These are phyloP conservation scores for Gadopsis marmoratus DNA, from an alignment of 2,797 vertebrate species.

Conservation along the genomic window DNA sequence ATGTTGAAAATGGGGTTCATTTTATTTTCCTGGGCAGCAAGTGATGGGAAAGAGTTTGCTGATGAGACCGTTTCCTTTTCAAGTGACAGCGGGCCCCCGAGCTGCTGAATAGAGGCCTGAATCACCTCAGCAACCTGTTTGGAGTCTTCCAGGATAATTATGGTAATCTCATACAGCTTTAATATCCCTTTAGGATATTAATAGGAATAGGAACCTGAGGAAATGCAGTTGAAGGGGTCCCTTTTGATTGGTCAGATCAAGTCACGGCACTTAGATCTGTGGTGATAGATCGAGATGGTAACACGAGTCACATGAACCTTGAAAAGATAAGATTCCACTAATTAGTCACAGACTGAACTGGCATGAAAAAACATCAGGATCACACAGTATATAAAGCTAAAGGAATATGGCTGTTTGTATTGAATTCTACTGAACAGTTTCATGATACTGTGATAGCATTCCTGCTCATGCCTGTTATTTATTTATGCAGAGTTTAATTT, in stretches of 20 bases:
- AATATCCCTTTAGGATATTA: constrained; percentile 7
- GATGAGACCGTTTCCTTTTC: constrained; percentile 27
- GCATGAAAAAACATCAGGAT: not conserved
- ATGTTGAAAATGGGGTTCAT: constrained; percentile 31
- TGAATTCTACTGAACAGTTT: not conserved
- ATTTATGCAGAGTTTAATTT: not conserved
- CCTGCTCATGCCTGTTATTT: not conserved
- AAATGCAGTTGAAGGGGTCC: not conserved
- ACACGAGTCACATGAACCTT: constrained; percentile 1
- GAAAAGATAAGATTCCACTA: not conserved
- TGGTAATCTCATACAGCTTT: not conserved
- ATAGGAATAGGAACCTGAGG: not conserved
- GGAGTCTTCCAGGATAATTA: not conserved
- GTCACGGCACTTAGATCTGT: not conserved
- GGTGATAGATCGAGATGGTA: not conserved
- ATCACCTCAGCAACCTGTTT: constrained; percentile 21
- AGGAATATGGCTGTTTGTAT: not conserved
- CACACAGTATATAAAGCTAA: not conserved
- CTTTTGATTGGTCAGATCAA: constrained; percentile 7
- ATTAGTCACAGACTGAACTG: constrained; percentile 5
- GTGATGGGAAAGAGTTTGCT: constrained; percentile 19
- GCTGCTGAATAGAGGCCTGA: constrained; percentile 12
- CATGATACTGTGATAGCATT: not conserved
- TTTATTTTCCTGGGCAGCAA: constrained; percentile 44
- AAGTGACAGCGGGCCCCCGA: not conserved